These are phyloP conservation scores for Syrista parreyssii DNA, from an alignment of 2,888 invertebrate genomes.

Conservation along the genomic window DNA sequence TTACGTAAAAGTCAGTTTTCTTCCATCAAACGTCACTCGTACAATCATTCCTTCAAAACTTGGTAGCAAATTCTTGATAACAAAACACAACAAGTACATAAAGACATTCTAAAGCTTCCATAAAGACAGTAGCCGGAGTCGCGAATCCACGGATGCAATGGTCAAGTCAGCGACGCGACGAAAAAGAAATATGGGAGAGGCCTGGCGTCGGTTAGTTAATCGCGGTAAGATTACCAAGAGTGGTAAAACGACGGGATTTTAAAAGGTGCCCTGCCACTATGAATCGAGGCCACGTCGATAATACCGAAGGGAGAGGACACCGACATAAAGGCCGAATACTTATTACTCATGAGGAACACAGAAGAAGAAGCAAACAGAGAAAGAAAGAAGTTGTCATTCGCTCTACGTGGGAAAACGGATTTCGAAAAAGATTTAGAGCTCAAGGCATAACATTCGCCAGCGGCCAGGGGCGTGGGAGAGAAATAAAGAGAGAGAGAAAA, in stretches of 20 bases:
- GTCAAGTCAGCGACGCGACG: neutral
- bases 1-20: neutral
- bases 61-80: neutral
- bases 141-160: neutral
- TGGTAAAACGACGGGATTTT: neutral
- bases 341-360: neutral
- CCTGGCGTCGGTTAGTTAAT: neutral
- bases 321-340: neutral
- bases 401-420: neutral
- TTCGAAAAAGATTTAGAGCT: neutral
- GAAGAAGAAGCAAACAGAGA: neutral
- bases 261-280: neutral
- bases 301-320: neutral
- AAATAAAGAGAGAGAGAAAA: neutral
- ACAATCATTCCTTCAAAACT: neutral
- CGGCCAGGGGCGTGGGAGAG: neutral
- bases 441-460: neutral
- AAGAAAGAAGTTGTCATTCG: conserved; percentile 2
- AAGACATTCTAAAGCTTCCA: neutral
- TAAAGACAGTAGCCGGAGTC: neutral
- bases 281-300: conserved; percentile 5
- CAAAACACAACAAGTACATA: neutral
- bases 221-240: neutral
- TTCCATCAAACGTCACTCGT: neutral
- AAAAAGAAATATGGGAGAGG: conserved; percentile 9